phyloP scores from a whole-genome alignment of 1,140 invertebrate genomes.

The Penaeus chinensis region DNA sequence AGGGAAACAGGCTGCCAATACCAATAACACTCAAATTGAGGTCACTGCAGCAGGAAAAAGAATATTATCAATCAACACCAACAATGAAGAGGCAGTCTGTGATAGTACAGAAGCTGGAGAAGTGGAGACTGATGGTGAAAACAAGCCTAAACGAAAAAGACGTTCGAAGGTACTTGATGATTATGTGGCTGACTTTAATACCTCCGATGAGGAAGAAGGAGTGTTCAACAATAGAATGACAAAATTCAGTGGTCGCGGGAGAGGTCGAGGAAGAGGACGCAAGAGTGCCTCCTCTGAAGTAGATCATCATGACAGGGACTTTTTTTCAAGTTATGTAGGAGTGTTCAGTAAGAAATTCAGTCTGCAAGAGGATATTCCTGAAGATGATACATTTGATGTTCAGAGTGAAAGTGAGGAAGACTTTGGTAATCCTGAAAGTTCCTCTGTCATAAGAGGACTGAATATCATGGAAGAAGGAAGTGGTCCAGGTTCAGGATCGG shows the following conservation, averaged over 20 bases:
- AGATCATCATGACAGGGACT: not conserved
- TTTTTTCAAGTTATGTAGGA: constrained; percentile 22
- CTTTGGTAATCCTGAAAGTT: not conserved
- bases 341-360: constrained; percentile 33
- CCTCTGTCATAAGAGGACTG: not conserved
- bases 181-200: constrained; percentile 38
- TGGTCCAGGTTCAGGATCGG: constrained; percentile 1
- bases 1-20: too few relatives aligned
- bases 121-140: too few relatives aligned
- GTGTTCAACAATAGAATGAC: not conserved
- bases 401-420: constrained; percentile 20
- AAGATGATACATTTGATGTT: constrained; percentile 9
- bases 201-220: constrained; percentile 46
- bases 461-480: not conserved
- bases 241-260: constrained; percentile 14
- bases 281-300: not conserved
- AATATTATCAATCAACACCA: too few relatives aligned
- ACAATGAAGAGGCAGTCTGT: too few relatives aligned
- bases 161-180: too few relatives aligned
- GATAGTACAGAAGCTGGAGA: too few relatives aligned
- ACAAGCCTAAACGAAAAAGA: too few relatives aligned
- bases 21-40: too few relatives aligned
- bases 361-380: constrained; percentile 12
- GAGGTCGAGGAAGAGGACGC: constrained; percentile 33
- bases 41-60: too few relatives aligned